Evolutionary conservation across 2,797 vertebrate species (phyloP), one percentile per base, ranked within the genome.

Genomic region (Hypotaenidia philippensis): DNA sequence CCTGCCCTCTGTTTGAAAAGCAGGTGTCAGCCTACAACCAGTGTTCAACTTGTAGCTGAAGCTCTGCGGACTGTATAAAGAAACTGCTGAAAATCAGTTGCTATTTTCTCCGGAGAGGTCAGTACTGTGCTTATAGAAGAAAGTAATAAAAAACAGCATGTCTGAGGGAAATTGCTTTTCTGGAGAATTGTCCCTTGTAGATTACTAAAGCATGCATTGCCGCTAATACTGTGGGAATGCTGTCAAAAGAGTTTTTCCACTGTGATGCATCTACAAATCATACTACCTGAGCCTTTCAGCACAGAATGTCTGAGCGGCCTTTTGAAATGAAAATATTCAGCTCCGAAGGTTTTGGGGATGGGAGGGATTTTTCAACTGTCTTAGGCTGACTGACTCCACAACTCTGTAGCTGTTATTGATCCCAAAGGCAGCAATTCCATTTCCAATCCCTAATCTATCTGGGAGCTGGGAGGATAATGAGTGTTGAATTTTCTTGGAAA

Each of bases 141-240:
- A 97, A 95, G 94, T 91, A 93, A 95, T 97, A 93, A 96, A 96
- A 96, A 89, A 1, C 74, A 95, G 87, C 56, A 1, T 86, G 92
- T 96, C 93, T 88, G 84, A 96, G 87, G 75, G 91, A 96, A 97
- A 97, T 89, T 87, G 92, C 96, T 92, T 97, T 97, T 69, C 92
- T 97, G 92, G 95, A 96, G 94, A 96, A 91, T 61, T 92, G 92
- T 95, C 87, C 95, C 92, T 85, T 88, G 91, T 85, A 94, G 94
- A 91, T 95, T 95, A 95, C 95, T 90, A 96, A 95, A 71, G 9
- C 68, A 71, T 79, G 86, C 83, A 83, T 85, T 94, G 91, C 88
- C 90, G 72, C 89, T 93, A 81, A 91, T 84, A 77, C 66, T 95
- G 77, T 76, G 74, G 77, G 93, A 96, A 96, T 70, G 78, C 69